These are phyloP conservation scores for Pyrrhia umbra DNA, from an alignment of 2,888 invertebrate genomes.

Conservation along the genomic window DNA sequence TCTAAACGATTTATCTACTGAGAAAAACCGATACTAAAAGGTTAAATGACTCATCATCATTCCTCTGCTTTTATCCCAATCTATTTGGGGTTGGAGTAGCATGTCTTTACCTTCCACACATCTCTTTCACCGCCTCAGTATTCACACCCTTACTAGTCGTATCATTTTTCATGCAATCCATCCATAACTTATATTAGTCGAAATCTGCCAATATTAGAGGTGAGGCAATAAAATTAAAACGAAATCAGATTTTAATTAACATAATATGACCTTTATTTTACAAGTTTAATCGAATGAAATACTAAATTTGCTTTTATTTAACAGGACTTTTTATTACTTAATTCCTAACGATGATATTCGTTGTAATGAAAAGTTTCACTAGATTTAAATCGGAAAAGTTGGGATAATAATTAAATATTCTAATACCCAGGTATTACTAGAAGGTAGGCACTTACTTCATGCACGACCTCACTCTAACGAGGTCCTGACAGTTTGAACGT, in stretches of 20 bases:
- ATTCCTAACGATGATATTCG: constrained; percentile 8
- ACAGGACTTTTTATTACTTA: no score
- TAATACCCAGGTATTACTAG: constrained; percentile 17
- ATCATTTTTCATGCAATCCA: neutral
- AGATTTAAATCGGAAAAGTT: constrained; percentile 28
- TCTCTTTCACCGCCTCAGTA: neutral
- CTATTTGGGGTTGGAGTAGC: neutral
- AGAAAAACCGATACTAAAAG: neutral
- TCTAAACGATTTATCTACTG: neutral
- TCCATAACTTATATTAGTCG: neutral
- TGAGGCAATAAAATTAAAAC: no score
- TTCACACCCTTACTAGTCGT: neutral
- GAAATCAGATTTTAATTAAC: neutral
- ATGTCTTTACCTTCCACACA: neutral
- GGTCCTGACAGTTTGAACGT: constrained; percentile 33
- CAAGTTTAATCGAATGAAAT: constrained; percentile 24
- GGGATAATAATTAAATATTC: constrained; percentile 20
- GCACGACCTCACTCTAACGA: constrained; percentile 36
- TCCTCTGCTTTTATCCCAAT: neutral
- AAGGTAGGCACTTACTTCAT: constrained; percentile 1
- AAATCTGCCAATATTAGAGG: neutral
- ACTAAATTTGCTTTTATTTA: constrained; percentile 1
- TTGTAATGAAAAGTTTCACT: constrained; percentile 6
- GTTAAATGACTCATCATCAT: neutral
- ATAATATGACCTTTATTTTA: constrained; percentile 26